Base-by-base conservation (phyloP, 2,797 vertebrate species). In the Bradypus variegatus region DNA sequence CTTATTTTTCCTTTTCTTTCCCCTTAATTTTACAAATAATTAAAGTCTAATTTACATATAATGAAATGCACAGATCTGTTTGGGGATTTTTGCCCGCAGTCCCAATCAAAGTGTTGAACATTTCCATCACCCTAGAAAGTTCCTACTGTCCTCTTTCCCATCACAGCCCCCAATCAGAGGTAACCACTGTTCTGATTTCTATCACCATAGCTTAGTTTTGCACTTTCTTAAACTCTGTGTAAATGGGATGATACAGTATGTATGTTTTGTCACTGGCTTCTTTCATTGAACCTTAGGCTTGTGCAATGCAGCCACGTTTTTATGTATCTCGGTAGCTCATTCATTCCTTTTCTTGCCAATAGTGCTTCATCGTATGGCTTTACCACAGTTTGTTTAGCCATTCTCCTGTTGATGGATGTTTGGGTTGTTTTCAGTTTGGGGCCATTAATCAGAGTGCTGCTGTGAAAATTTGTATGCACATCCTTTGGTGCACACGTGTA, bases 161-260 rank as follows among this genome's bases (percentile, higher is more conserved):
- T 18, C 62, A 9, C 41, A 27, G 6, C 58, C 1, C 13, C 33
- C 21, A 9, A 18, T 29, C 11, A 8, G 25, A 2, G 5, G 16
- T 15, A n/a, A 6, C 53, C 15, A 4, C 10, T 1, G 29, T 18
- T 62, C 33, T 12, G 76, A 36, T 6, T 67, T 70, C 82, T 29
- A 1, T 31, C 27, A 2, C 4, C 18, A 2, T 3, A 15, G 5
- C 79, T 21, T 6, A 2, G 0, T 62, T 70, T n/a, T 45, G 38
- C 67, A 72, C n/a, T 38, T 60, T 16, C 55, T 11, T 36, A 7
- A 36, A 19, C 36, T 6, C 33, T 23, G 0, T 19, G 9, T 16
- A 4, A 48, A 33, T 5, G 19, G 23, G 21, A 18, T 1, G 15
- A 1, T 3, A 1, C 0, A 14, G 27, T 1, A 2, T 2, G 4